These are phyloP conservation scores for Babylonia areolata DNA, from an alignment of 1,140 invertebrate genomes.

Conservation along the genomic window DNA sequence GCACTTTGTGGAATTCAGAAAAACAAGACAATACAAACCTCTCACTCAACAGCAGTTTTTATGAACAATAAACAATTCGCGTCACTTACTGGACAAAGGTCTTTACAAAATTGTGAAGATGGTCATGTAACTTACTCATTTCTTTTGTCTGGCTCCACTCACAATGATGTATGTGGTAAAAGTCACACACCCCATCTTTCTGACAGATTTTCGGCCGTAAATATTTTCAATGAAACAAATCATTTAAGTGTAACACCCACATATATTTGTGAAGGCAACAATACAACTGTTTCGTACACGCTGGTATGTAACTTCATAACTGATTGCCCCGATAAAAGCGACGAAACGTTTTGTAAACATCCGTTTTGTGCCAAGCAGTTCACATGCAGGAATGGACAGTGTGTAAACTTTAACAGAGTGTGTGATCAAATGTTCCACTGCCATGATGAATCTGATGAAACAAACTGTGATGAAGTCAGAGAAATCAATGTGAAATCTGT, in stretches of 20 bases:
- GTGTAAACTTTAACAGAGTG: not conserved
- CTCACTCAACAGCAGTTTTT: too few relatives aligned
- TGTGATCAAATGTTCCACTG: slow-evolving; percentile 4
- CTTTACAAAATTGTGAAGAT: too few relatives aligned
- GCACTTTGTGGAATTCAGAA: too few relatives aligned
- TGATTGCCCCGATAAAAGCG: not conserved
- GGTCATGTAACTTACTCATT: slow-evolving; percentile 4
- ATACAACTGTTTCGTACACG: not conserved
- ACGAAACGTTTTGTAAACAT: not conserved
- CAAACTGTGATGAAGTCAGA: not conserved
- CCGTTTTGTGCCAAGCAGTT: not conserved
- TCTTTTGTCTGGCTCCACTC: not conserved
- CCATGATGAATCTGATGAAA: slow-evolving; percentile 16
- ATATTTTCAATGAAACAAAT: not conserved
- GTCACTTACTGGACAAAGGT: too few relatives aligned
- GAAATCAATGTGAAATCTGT: not conserved
- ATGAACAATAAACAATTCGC: too few relatives aligned
- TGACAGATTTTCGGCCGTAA: not conserved
- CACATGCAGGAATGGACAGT: slow-evolving; percentile 9
- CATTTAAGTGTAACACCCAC: not conserved
- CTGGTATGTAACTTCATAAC: slow-evolving; percentile 26
- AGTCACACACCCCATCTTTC: not conserved
- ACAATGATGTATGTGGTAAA: not conserved
- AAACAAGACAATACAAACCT: too few relatives aligned
- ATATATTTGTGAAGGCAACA: not conserved